Evolutionary conservation across 2,113 vertebrate genomes (phyloP), one percentile per base, ranked within the genome.

Genomic region (Grantiella picta): DNA sequence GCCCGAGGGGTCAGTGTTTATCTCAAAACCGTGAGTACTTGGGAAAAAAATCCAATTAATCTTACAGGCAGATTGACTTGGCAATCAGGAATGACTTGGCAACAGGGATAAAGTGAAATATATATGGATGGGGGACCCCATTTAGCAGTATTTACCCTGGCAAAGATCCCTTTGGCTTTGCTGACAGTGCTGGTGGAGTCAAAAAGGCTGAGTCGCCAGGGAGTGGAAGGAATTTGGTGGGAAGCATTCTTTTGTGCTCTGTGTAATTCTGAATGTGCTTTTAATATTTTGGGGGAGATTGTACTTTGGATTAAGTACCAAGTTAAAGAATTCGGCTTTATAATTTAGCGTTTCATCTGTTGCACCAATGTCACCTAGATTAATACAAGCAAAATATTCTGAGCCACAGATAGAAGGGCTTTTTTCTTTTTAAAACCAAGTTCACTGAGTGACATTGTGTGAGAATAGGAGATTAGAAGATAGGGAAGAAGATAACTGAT

Each of bases 141-240:
- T 91, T 85, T 85, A 95, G 75, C 53, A 45, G 77, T 96, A 64
- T 94, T 96, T 96, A 94, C 73, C n/a, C 89, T 97, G 95, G 94
- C 93, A 96, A 88, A 76, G 63, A 85, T 92, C 87, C 78, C 36
- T 65, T 79, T 95, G 90, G 91, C 87, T 92, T 92, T 92, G 54
- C 70, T 85, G 91, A 35, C 73, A 42, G 18, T 38, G 71, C 78
- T 91, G 60, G 49, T 93, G 64, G 86, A 92, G 66, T 76, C 78
- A 76, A 68, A 89, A 85, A 44, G 59, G 65, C 73, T 86, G 87
- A 92, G 78, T 82, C 38, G 3, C 76, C 80, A 72, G 87, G 75
- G 88, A 94, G 54, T 44, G 19, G 54, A 72, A 96, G 80, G 91
- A 95, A 90, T 95, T 91, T 0, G 2, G 75, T 91, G 90, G 82